Percentiles rank a stretch among this genome's conserved stretches.
Evolutionary conservation across 2,888 invertebrate genomes (phyloP).

Genomic region (Leptinotarsa peninsularis): DNA sequence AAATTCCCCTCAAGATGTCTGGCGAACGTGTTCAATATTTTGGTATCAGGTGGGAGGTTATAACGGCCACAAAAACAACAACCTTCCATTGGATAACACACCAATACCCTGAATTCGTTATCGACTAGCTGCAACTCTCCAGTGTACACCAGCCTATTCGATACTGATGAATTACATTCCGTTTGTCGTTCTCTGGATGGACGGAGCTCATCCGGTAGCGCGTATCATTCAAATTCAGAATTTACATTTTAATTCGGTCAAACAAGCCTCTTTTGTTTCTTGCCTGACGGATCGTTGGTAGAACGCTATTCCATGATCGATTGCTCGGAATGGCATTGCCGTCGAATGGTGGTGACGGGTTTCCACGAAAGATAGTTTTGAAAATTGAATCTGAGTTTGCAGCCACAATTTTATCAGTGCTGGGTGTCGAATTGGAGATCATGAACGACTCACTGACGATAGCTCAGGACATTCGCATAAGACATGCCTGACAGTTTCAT

Average conservation of each 20-base stretch:
- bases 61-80: no score
- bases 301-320: conserved; percentile 31
- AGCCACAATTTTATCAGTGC: no score
- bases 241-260: conserved; percentile 41
- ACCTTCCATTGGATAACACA: not conserved
- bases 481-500: no score
- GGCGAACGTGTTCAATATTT: no score
- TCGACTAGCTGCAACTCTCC: conserved; percentile 22
- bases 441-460: no score
- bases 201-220: conserved; percentile 31
- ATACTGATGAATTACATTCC: conserved; percentile 50
- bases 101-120: not conserved
- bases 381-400: not conserved
- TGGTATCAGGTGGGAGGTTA: no score
- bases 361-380: not conserved
- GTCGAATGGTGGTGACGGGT: not conserved
- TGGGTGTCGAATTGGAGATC: no score
- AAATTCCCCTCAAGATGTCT: no score
- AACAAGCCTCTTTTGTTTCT: conserved; percentile 41
- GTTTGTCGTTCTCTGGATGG: conserved; percentile 41
- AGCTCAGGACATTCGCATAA: no score
- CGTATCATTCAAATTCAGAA: conserved; percentile 42
- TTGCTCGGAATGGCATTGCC: conserved; percentile 10
- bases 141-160: conserved; percentile 41
- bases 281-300: conserved; percentile 28